Evolutionary conservation across 2,888 invertebrate genomes (phyloP).

Genomic region (Muscina levida): DNA sequence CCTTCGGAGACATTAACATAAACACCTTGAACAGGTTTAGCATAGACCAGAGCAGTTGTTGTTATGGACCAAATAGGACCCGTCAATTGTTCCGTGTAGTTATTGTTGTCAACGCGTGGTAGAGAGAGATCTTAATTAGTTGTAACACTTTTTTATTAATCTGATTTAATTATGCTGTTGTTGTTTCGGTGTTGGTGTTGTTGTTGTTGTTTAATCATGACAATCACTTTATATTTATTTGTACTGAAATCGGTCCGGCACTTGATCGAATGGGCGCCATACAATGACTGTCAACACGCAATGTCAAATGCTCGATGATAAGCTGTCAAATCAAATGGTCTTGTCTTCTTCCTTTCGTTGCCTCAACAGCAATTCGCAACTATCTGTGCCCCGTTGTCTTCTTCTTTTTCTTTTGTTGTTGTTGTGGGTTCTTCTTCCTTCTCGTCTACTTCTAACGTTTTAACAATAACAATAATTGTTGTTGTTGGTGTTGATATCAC

Average conservation of each 20-base stretch:
- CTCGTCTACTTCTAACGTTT: constrained; percentile 9
- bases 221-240: constrained; percentile 17
- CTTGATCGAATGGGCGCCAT: constrained; percentile 66
- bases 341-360: constrained; percentile 15
- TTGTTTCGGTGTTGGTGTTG: not conserved
- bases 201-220: constrained; percentile 1
- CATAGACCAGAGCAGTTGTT: not conserved
- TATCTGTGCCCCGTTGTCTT: not conserved
- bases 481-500: constrained; percentile 32
- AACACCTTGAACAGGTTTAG: constrained; percentile 23
- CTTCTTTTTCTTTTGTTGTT: constrained; percentile 3
- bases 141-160: constrained; percentile 8
- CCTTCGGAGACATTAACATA: constrained; percentile 26
- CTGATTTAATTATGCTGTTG: constrained; percentile 10
- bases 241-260: constrained; percentile 49
- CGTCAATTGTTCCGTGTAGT: no score
- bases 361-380: constrained; percentile 15
- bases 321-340: constrained; percentile 59
- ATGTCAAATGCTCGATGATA: constrained; percentile 66
- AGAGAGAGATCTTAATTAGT: no score
- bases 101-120: no score
- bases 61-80: no score
- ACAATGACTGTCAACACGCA: constrained; percentile 68
- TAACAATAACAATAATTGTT: constrained; percentile 31
- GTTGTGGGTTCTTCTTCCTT: constrained; percentile 3